Conservation (phyloP, 2,888 invertebrate species). For the Zaprionus bogoriensis region DNA sequence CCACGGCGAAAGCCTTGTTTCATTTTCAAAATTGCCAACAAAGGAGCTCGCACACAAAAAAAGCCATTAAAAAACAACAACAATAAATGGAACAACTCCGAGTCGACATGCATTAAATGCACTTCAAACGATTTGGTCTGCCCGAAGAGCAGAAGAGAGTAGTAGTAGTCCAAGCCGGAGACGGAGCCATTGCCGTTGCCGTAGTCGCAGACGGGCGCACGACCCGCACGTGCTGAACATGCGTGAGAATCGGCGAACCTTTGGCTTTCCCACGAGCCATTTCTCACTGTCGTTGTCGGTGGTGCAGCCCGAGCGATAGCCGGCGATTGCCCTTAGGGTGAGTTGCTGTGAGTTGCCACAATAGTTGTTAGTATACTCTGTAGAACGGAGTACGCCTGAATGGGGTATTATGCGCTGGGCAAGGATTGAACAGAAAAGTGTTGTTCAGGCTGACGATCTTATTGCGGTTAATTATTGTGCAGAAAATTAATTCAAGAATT, state of each 20-base stretch:
- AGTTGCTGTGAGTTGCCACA: constrained; percentile 3
- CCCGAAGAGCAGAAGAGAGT: too few species aligned
- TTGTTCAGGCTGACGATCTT: too few species aligned
- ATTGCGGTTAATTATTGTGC: too few species aligned
- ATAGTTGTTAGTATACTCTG: not conserved
- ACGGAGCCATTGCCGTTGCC: too few species aligned
- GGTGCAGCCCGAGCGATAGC: not conserved
- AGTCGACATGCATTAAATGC: constrained; percentile 66
- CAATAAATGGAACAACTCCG: constrained; percentile 1
- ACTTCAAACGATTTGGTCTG: constrained; percentile 67
- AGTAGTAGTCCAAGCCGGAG: constrained; percentile 10
- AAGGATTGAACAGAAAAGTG: too few species aligned
- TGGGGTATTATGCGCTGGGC: too few species aligned
- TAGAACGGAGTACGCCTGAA: too few species aligned
- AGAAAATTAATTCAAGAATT: too few species aligned
- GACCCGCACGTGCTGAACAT: constrained; percentile 82
- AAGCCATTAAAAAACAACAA: constrained; percentile 60
- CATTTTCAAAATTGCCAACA: constrained; percentile 52
- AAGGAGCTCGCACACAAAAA: constrained; percentile 34
- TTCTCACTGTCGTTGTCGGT: constrained; percentile 41
- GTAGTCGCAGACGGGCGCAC: constrained; percentile 56
- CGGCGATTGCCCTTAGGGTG: constrained; percentile 7
- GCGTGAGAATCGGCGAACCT: constrained; percentile 82
- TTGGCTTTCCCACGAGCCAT: constrained; percentile 81
- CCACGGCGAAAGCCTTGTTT: constrained; percentile 2